These are phyloP conservation scores for Alaudala cheleensis DNA, from an alignment of 2,113 vertebrate species.

Conservation along the genomic window DNA sequence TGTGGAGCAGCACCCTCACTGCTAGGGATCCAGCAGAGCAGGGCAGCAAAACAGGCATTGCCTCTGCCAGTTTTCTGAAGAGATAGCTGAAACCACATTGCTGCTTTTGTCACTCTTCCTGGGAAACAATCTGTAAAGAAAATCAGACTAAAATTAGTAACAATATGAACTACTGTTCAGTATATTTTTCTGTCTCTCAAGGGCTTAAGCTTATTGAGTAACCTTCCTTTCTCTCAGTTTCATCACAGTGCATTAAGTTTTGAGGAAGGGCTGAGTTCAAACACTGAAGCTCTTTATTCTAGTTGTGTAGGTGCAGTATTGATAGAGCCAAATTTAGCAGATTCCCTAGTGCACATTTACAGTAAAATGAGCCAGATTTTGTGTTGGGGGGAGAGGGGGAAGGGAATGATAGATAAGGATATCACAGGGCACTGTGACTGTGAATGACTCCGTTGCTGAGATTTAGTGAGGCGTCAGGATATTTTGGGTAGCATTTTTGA, in stretches of 20 bases:
- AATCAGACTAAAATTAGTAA: conserved; percentile 7
- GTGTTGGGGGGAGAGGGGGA: neutral
- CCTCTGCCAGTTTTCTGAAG: neutral
- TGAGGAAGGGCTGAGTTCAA: neutral
- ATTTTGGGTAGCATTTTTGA: neutral
- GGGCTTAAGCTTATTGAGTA: conserved; percentile 2
- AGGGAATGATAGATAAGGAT: neutral
- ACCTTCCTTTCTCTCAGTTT: neutral
- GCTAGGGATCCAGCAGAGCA: neutral
- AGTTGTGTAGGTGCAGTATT: neutral
- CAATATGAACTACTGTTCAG: neutral
- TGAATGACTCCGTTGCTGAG: neutral
- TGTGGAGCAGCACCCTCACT: neutral
- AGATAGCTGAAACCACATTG: neutral
- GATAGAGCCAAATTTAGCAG: conserved; percentile 14
- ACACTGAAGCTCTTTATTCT: neutral
- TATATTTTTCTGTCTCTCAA: neutral
- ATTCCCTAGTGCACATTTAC: neutral
- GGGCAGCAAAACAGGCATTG: neutral
- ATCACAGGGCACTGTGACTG: neutral
- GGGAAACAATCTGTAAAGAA: neutral
- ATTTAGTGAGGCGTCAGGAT: neutral
- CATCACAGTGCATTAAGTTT: neutral
- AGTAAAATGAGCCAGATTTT: neutral
- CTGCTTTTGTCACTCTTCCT: neutral